A percentile compares a stretch with the other conserved stretches of the same genome.
Conservation (phyloP, 1,140 invertebrate species). For the Drosophila pruinosa region DNA sequence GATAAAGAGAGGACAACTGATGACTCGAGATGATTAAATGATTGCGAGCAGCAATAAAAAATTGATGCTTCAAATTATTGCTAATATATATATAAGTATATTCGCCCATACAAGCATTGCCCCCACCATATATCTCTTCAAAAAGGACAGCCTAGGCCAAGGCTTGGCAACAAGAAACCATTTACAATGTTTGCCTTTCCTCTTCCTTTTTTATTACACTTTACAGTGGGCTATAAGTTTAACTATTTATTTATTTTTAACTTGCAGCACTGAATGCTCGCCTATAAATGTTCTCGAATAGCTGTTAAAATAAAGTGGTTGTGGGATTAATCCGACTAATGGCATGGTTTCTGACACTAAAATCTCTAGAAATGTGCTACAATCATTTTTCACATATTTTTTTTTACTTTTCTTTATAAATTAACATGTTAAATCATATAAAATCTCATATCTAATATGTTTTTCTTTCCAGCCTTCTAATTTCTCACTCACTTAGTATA, state of each 20-base stretch:
- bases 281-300: not conserved
- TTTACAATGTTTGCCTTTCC: conserved; percentile 23
- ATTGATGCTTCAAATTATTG: conserved; percentile 73
- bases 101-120: not conserved
- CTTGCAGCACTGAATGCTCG: not conserved
- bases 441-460: no score
- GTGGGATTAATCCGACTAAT: not conserved
- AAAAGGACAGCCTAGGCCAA: no score
- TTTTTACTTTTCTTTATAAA: not conserved
- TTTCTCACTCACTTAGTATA: no score
- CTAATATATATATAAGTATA: conserved; percentile 51
- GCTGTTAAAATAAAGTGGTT: not conserved
- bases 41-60: conserved; percentile 75
- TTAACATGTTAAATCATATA: no score
- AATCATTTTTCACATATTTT: not conserved
- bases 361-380: not conserved
- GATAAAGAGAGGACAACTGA: conserved; percentile 50
- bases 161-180: conserved; percentile 15
- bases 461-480: no score
- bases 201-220: conserved; percentile 19
- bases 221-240: conserved; percentile 9
- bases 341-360: no score
- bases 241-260: not conserved
- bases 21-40: conserved; percentile 79
- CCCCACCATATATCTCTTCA: not conserved